Percentiles rank a stretch among this genome's conserved stretches.
These are phyloP conservation scores for Stegostoma tigrinum DNA, from an alignment of 2,113 vertebrate genomes.

Conservation along the genomic window DNA sequence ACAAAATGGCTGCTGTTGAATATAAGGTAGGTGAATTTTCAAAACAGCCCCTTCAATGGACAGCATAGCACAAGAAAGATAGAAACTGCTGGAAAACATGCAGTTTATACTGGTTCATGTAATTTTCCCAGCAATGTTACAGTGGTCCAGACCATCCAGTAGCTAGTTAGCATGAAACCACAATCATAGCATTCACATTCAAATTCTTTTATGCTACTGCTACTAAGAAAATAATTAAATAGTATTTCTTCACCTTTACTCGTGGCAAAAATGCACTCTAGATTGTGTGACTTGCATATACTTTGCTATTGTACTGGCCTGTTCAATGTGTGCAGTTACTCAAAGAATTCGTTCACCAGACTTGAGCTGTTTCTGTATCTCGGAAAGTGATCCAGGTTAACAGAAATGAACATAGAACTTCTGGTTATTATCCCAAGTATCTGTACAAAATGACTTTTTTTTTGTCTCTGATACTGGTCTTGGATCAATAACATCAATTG, in stretches of 20 bases:
- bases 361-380: not conserved
- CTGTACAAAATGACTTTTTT: not conserved
- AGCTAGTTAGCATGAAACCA: not conserved
- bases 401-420: not conserved
- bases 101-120: too few species aligned
- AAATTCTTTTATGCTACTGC: not conserved
- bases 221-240: not conserved
- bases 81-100: not conserved
- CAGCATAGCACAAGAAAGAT: not conserved
- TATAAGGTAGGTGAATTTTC: not conserved
- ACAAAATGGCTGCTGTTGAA: not conserved
- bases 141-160: not conserved
- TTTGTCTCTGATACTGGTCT: not conserved
- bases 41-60: not conserved
- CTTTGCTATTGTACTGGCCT: not conserved
- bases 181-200: not conserved
- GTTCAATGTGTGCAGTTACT: not conserved
- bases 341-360: not conserved
- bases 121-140: not conserved
- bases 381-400: not conserved
- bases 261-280: not conserved
- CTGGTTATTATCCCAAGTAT: not conserved
- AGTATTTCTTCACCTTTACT: not conserved
- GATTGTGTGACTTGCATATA: not conserved
- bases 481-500: not conserved